Evolutionary conservation across 1,140 invertebrate genomes (phyloP).

Genomic region (Pararge aegeria): DNA sequence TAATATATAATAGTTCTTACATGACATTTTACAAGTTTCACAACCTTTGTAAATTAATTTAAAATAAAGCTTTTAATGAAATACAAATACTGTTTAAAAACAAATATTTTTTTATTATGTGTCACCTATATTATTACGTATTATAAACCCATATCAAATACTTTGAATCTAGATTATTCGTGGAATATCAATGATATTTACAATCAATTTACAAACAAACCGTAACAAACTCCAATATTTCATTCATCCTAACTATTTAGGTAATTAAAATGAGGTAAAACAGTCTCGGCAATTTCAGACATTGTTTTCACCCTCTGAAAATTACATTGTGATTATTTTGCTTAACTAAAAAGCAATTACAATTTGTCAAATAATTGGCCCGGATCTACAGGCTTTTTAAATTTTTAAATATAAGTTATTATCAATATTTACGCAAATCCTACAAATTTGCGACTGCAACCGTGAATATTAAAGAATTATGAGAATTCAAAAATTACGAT

Average conservation of each 20-base stretch:
- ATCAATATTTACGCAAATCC: too few species aligned
- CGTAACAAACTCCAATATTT: constrained; percentile 57
- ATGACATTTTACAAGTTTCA: constrained; percentile 34
- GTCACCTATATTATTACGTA: constrained; percentile 23
- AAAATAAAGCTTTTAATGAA: constrained; percentile 9
- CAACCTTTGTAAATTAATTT: constrained; percentile 33
- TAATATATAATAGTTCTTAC: constrained; percentile 23
- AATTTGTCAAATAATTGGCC: background rate
- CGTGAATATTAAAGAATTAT: too few species aligned
- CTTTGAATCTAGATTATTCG: constrained; percentile 30
- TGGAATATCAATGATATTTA: constrained; percentile 49
- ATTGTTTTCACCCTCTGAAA: constrained; percentile 19
- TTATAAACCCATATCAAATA: constrained; percentile 14
- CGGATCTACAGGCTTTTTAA: too few species aligned
- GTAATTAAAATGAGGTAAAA: constrained; percentile 43
- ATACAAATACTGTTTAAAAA: background rate
- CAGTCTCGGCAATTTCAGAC: constrained; percentile 34
- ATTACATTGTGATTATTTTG: constrained; percentile 2
- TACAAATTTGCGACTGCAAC: too few species aligned
- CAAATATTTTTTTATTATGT: background rate
- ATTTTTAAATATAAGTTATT: too few species aligned
- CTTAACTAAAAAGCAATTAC: constrained; percentile 1
- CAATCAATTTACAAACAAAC: constrained; percentile 61
- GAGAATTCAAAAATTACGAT: too few species aligned
- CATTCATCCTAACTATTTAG: constrained; percentile 58